Base-by-base conservation (phyloP, 2,113 vertebrate species). In the Rissa tridactyla region DNA sequence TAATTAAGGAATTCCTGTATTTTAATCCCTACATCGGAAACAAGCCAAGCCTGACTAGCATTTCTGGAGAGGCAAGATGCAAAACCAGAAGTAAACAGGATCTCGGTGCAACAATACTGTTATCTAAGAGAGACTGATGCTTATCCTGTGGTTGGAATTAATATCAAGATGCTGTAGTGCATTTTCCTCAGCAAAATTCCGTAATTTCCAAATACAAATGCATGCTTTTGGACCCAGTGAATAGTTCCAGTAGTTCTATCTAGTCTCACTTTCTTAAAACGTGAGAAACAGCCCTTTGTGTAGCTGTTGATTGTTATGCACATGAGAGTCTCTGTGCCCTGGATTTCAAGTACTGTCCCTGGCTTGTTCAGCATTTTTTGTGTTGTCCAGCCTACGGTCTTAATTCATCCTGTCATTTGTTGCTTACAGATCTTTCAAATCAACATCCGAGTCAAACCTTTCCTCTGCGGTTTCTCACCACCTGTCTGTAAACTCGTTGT, bases 1-100 rank as follows among this genome's bases (percentile, higher is more conserved):
- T 92, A 82, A 79, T 90, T 68, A 90, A 82, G 66, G 93, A 94
- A 87, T 96, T 96, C 78, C 87, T 92, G 83, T 86, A n/a, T 68
- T 84, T 18, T 72, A 11, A 89, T 93, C 54, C 44, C 36, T 61
- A 2, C 20, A 5, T 72, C 0, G 0, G 84, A 87, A 96, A 46
- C 47, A 55, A 13, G 14, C 75, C 58, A 65, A 91, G 15, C 66
- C 75, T 60, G 44, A 69, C 47, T n/a, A 60, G 83, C 30, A 1
- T 64, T 85, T 88, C 68, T 79, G 78, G 57, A 82, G 44, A 87
- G n/a, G 27, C 64, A 60, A 82, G 65, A 85, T 82, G 66, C 49
- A 88, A 79, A 91, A 42, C 36, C 54, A 86, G 88, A 94, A 86
- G 84, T 94, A 96, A 94, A 88, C 84, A 85, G 78, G 57, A 88